These are phyloP conservation scores for Oxygymnocypris stewartii DNA, from an alignment of 2,113 vertebrate species.

Conservation along the genomic window DNA sequence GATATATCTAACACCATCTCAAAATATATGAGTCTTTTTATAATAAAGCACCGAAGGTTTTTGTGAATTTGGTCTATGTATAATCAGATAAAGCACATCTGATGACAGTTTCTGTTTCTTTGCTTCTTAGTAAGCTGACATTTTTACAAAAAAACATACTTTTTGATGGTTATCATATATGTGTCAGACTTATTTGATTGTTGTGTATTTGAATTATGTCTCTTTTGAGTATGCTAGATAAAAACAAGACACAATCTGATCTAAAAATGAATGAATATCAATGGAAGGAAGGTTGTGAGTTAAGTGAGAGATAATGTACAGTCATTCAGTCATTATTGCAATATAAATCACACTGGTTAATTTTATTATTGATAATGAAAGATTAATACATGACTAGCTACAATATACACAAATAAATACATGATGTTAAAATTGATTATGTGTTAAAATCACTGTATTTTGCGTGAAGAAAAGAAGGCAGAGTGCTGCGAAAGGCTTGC, in stretches of 20 bases:
- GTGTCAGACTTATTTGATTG: background rate
- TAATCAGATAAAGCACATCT: conserved; percentile 50
- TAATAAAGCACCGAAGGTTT: conserved; percentile 54
- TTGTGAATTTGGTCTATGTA: conserved; percentile 43
- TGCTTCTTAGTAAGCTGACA: background rate
- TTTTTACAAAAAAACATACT: background rate
- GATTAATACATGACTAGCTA: background rate
- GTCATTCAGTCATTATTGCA: background rate
- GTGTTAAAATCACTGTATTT: background rate
- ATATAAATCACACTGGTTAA: background rate
- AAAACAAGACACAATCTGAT: background rate
- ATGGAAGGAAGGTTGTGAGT: background rate
- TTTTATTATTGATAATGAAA: background rate
- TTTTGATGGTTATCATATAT: background rate
- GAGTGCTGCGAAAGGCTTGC: background rate
- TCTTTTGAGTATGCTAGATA: background rate
- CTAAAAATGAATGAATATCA: background rate
- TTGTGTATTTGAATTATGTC: background rate
- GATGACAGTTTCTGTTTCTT: conserved; percentile 45
- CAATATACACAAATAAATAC: background rate
- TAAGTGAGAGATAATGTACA: background rate
- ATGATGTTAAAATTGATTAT: background rate
- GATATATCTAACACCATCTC: conserved; percentile 54
- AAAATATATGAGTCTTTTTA: conserved; percentile 50
- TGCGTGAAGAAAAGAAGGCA: background rate